phyloP scores from a whole-genome alignment of 2,113 vertebrate genomes.

The Triplophysa rosa region DNA sequence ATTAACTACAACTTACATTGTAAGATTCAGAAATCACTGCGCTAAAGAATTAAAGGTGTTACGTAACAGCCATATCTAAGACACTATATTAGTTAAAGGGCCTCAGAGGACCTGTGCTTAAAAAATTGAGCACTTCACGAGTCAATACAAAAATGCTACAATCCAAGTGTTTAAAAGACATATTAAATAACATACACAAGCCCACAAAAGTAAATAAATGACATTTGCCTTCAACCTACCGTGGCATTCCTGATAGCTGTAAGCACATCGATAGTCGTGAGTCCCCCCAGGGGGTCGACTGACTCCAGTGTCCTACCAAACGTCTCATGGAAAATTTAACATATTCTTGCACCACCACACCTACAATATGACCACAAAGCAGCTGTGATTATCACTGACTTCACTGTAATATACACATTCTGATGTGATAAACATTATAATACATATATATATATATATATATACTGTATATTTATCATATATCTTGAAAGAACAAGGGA shows the following conservation, averaged over 20 bases:
- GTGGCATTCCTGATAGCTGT: conserved; percentile 99
- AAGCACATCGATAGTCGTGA: conserved; percentile 96
- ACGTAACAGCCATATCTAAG: neutral
- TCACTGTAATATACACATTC: conserved; percentile 21
- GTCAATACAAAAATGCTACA: too few relatives aligned
- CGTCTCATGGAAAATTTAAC: conserved; percentile 98
- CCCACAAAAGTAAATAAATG: neutral
- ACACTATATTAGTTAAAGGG: conserved; percentile 7
- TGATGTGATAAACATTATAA: neutral
- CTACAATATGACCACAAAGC: conserved; percentile 68
- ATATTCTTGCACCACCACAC: conserved; percentile 95
- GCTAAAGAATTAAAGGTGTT: too few relatives aligned
- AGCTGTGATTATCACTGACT: neutral
- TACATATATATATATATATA: too few relatives aligned
- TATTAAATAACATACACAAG: too few relatives aligned
- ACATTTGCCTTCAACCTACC: conserved; percentile 71
- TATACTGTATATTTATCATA: too few relatives aligned
- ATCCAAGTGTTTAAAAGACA: too few relatives aligned
- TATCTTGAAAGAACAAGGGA: neutral
- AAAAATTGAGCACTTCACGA: neutral
- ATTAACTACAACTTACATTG: conserved; percentile 7
- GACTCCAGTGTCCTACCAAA: conserved; percentile 97
- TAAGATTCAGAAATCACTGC: neutral
- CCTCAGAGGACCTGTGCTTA: neutral
- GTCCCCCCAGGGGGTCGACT: conserved; percentile 91